Conservation (phyloP, 2,113 vertebrate genomes). For the Gulo gulo region DNA sequence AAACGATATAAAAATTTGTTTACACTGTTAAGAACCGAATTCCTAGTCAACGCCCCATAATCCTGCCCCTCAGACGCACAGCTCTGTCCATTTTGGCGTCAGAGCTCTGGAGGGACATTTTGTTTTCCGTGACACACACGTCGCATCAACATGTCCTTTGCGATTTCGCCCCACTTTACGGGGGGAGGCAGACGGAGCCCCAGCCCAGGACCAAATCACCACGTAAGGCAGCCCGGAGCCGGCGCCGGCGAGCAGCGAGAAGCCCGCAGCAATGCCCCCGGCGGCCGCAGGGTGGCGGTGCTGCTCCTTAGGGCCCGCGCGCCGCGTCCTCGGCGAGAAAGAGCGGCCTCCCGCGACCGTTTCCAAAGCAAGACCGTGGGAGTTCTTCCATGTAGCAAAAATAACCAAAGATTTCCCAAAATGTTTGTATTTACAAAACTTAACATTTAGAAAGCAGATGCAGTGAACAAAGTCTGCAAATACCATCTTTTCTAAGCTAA, state of each 20-base stretch:
- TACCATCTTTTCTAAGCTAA: background rate
- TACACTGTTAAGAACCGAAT: background rate
- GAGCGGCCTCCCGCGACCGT: background rate
- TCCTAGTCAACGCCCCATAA: background rate
- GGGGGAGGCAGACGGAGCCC: background rate
- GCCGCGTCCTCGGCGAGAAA: background rate
- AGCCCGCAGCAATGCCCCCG: background rate
- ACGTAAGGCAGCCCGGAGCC: fast-evolving
- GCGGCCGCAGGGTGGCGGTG: background rate
- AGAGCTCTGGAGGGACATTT: background rate
- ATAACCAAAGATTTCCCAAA: background rate
- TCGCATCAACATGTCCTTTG: background rate
- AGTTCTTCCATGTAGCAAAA: background rate
- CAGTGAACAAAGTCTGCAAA: background rate
- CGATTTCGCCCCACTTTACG: too few species aligned
- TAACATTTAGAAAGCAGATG: background rate
- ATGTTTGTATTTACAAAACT: background rate
- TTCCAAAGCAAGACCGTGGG: background rate
- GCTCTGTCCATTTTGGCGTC: background rate
- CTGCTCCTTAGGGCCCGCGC: background rate
- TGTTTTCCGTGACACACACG: background rate
- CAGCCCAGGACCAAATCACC: fast-evolving
- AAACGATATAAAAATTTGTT: background rate
- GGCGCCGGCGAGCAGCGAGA: background rate
- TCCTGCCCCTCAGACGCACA: background rate